Evolutionary conservation across 2,797 vertebrate species (phyloP), one percentile per base, ranked within the genome.

Genomic region (Ibycter americanus): DNA sequence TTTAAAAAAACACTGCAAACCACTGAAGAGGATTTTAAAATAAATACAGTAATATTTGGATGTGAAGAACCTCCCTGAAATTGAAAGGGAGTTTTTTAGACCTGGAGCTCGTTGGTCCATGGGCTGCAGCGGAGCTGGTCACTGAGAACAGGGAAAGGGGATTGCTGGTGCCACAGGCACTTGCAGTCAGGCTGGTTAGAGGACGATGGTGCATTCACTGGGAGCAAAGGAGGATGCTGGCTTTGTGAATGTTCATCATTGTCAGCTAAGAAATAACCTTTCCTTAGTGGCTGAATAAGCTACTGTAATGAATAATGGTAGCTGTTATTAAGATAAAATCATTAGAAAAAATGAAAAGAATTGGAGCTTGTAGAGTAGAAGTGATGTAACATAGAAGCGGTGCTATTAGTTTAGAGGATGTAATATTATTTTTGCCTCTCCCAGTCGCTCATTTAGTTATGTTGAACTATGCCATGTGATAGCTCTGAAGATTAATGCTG

Each of bases 401-500:
- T 44, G 23, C 70, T 59, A 12, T 62, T 88, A 76, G 51, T 87
- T 89, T 81, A 54, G 58, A 51, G 42, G 51, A 14, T 52, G 29
- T 47, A 71, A 11, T 4, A 26, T 83, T 91, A 10, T 87, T 96
- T 96, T 94, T 94, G 46, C 31, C 62, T 88, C 46, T 89, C 72
- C 32, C 6, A 5, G 56, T 82, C 3, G 29, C 81, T 95, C 80
- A 52, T 88, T 95, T 91, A 55, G 58, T 88, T 95, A 90, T 86
- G 72, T 76, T 8, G 8, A 68, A 36, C 83, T 65, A 13, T 94
- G 65, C 55, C 25, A 5, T 66, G 8, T 85, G 74, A 93, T 91
- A 82, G 56, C 66, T 71, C 83, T 82, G 90, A 94, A 91, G 94
- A 95, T 95, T 88, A 94, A 96, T 93, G 89, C 47, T 92, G 34